Percentiles rank a stretch among this genome's conserved stretches.
These are phyloP conservation scores for Sitta europaea DNA, from an alignment of 2,113 vertebrate species.

Conservation along the genomic window DNA sequence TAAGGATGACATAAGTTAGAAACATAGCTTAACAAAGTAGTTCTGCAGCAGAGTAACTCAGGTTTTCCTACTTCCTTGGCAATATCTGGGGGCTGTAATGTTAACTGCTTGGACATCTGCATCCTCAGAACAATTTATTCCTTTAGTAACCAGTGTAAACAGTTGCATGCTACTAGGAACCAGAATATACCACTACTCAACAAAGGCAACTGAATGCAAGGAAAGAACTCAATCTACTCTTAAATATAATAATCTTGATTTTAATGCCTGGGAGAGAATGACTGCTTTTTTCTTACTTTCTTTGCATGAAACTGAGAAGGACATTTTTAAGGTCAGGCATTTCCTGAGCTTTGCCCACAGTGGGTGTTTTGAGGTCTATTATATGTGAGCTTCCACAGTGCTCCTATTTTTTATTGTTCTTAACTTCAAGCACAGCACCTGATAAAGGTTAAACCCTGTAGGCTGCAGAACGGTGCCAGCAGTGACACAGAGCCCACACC, in stretches of 20 bases:
- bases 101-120: constrained; percentile 69
- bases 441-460: constrained; percentile 15
- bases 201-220: constrained; percentile 35
- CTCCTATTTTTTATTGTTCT: constrained; percentile 12
- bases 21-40: constrained; percentile 15
- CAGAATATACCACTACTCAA: constrained; percentile 26
- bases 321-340: constrained; percentile 25
- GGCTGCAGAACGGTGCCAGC: background rate
- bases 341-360: constrained; percentile 34
- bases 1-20: constrained; percentile 17
- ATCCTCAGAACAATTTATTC: constrained; percentile 64
- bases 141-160: constrained; percentile 60
- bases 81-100: background rate
- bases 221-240: constrained; percentile 34
- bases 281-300: background rate
- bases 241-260: constrained; percentile 33
- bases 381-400: background rate
- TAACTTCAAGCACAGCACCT: background rate
- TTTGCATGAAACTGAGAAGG: background rate
- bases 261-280: background rate
- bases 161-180: constrained; percentile 46
- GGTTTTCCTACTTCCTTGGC: constrained; percentile 67
- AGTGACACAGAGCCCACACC: background rate
- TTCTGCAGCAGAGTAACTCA: constrained; percentile 52
- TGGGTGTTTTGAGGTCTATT: constrained; percentile 4